Base-by-base conservation (phyloP, 2,113 vertebrate genomes). In the Seriola rivoliana region DNA sequence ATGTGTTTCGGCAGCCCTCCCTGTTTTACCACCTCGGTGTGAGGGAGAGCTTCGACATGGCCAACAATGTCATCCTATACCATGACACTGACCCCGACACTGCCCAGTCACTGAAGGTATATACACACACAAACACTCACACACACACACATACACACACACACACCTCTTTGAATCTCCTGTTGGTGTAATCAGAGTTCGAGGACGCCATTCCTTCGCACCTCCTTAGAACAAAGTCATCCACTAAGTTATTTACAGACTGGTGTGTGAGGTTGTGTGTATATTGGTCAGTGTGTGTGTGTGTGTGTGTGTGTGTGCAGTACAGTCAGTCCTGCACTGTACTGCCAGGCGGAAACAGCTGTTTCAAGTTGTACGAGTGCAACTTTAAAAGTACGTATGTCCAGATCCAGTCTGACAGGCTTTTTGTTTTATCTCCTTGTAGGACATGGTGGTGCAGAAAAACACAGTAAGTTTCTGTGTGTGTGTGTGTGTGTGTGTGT, bases 21-120 rank as follows among this genome's bases (percentile, higher is more conserved):
- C 91, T 99, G 75, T 99, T 99, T 89, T 99, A 99, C 86, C 97
- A 99, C 80, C 96, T 99, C 58, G 97, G 97, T 0, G 97, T 99
- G 69, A 96, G 97, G 73, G 98, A 99, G 93, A 99, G 97, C 87
- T 99, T 99, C 68, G 95, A 97, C 91, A 98, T 97, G 97, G 95
- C 96, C 90, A 99, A 98, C 92, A 99, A 99, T 1, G 96, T 99
- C 89, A 97, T 99, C 89, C 95, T 99, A 38, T 99, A 99, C 93
- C 95, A 97, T 3, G 96, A 98, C 91, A 97, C 94, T 0, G 96
- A 99, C 90, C 92, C 95, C 1, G 96, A 97, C 92, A 97, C 96
- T 11, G 95, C 97, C 65, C 95, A 97, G 90, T 97, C 96, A 48
- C 93, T 99, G 63, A 99, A 99, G 97, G 98, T 99, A 95, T 72